These are phyloP conservation scores for Python bivittatus DNA, from an alignment of 2,113 vertebrate genomes.

Conservation along the genomic window DNA sequence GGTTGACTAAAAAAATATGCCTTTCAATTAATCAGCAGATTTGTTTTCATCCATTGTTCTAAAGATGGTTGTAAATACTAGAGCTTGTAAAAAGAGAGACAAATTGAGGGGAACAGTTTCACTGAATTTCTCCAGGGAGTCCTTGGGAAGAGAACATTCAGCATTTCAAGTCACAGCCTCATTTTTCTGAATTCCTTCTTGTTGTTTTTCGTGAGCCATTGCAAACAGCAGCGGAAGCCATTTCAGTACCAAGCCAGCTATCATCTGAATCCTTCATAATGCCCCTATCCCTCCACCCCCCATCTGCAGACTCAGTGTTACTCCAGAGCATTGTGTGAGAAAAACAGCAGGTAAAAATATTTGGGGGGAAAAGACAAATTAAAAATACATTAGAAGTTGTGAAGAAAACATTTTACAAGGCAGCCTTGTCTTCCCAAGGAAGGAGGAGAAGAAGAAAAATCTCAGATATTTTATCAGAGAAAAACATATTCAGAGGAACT, in stretches of 20 bases:
- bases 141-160: neutral
- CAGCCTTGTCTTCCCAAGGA: neutral
- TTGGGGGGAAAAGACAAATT: neutral
- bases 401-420: neutral
- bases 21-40: neutral
- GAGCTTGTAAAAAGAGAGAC: neutral
- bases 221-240: neutral
- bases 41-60: neutral
- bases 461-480: neutral
- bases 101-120: neutral
- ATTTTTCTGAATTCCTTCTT: neutral
- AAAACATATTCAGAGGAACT: neutral
- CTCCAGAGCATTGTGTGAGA: neutral
- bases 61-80: neutral
- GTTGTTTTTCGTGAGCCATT: neutral
- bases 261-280: neutral
- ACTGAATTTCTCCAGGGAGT: neutral
- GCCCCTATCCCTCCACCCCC: neutral
- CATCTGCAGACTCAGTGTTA: neutral
- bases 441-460: neutral
- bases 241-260: neutral
- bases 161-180: neutral
- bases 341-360: neutral
- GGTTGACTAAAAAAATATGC: neutral
- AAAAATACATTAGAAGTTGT: neutral